A percentile compares a stretch with the other conserved stretches of the same genome.
Evolutionary conservation across 2,888 invertebrate species (phyloP).

Genomic region (Clistopyga incitator): DNA sequence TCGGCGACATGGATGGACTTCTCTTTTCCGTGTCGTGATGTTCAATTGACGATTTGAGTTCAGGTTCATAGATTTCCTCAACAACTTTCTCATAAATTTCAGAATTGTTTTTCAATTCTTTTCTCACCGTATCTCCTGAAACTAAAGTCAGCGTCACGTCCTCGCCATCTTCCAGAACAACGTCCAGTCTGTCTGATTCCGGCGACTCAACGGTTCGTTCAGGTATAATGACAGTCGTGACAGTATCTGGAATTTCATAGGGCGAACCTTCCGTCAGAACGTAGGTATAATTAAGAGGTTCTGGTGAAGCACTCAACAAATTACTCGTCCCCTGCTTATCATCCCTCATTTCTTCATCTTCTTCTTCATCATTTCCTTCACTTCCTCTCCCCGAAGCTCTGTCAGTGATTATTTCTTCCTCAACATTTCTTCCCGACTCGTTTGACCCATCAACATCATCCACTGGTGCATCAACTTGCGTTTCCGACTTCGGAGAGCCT

Average conservation of each 20-base stretch:
- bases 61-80: background rate
- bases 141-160: conserved; percentile 31
- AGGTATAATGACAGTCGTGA: conserved; percentile 81
- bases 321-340: conserved; percentile 27
- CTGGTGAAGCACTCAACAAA: conserved; percentile 36
- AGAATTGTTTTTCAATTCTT: conserved; percentile 3
- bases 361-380: background rate
- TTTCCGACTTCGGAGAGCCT: background rate
- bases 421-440: background rate
- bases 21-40: no score
- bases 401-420: conserved; percentile 31
- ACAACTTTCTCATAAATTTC: background rate
- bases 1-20: background rate
- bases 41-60: background rate
- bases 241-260: conserved; percentile 80
- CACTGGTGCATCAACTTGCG: conserved; percentile 1
- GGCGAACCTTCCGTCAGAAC: conserved; percentile 80
- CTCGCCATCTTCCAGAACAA: conserved; percentile 63
- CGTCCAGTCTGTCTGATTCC: conserved; percentile 58
- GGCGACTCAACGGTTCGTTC: conserved; percentile 69
- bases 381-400: background rate
- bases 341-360: background rate
- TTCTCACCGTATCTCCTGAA: background rate
- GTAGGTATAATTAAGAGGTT: conserved; percentile 67
- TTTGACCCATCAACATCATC: conserved; percentile 3